phyloP scores from a whole-genome alignment of 1,140 invertebrate species.

The Rhynchophorus ferrugineus region DNA sequence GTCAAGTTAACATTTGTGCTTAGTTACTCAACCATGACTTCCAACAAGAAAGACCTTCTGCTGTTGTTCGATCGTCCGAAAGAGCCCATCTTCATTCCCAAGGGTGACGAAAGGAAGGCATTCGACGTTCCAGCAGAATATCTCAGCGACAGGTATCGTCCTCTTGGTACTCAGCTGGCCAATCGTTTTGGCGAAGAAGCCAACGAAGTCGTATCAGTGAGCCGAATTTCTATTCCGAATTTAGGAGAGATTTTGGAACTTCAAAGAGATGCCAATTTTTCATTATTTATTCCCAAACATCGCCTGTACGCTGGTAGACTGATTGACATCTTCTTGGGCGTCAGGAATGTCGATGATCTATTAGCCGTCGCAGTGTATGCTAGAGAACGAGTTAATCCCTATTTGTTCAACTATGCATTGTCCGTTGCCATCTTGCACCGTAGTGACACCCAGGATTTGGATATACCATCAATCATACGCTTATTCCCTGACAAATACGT shows the following conservation, averaged over 20 bases:
- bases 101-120: slow-evolving; percentile 47
- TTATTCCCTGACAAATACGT: slow-evolving; percentile 72
- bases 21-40: neutral
- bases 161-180: slow-evolving; percentile 1
- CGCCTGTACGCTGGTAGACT: slow-evolving; percentile 56
- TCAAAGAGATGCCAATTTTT: slow-evolving; percentile 61
- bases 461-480: slow-evolving; percentile 60
- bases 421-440: slow-evolving; percentile 69
- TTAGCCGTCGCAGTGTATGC: slow-evolving; percentile 60
- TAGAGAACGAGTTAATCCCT: slow-evolving; percentile 65
- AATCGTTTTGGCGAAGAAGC: slow-evolving; percentile 51
- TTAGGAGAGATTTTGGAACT: slow-evolving; percentile 56
- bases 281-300: slow-evolving; percentile 66
- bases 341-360: slow-evolving; percentile 52
- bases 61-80: slow-evolving; percentile 63
- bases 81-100: slow-evolving; percentile 60
- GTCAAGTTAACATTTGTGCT: too few relatives aligned
- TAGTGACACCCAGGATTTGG: slow-evolving; percentile 60
- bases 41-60: slow-evolving; percentile 40
- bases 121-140: slow-evolving; percentile 52
- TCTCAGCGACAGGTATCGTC: slow-evolving; percentile 16
- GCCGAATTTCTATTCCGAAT: slow-evolving; percentile 60
- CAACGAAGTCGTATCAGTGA: slow-evolving; percentile 48
- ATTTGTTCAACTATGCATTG: slow-evolving; percentile 68
- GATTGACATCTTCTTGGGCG: slow-evolving; percentile 65